Conservation (phyloP, 2,113 vertebrate genomes). For the Dinomys branickii region DNA sequence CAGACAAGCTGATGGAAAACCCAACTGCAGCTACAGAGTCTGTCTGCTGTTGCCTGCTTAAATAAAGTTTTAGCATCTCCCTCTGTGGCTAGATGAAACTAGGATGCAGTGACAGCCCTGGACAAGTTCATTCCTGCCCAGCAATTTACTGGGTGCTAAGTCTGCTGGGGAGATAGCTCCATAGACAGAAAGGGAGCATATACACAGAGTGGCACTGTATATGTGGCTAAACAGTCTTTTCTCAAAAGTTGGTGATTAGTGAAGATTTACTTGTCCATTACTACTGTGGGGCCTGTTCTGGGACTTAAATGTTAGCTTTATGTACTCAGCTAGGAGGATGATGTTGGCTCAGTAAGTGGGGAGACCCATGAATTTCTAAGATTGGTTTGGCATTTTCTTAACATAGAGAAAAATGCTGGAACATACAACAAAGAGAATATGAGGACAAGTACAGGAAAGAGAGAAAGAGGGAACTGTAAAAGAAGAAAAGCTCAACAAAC, state of each 20-base stretch:
- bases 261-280: conserved; percentile 22
- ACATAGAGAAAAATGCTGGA: conserved; percentile 74
- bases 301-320: conserved; percentile 82
- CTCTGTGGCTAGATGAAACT: background rate
- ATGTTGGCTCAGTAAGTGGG: conserved; percentile 58
- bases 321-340: conserved; percentile 56
- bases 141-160: background rate
- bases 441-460: background rate
- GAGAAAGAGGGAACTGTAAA: background rate
- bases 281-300: conserved; percentile 50
- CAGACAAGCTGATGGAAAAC: background rate
- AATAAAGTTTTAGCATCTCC: conserved; percentile 44
- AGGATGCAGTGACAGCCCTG: background rate
- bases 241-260: conserved; percentile 59
- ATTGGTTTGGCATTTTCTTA: conserved; percentile 84
- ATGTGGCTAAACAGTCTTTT: background rate
- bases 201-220: background rate
- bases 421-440: background rate
- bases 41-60: background rate
- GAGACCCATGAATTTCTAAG: conserved; percentile 70
- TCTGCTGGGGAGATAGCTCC: background rate
- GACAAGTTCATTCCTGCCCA: conserved; percentile 13
- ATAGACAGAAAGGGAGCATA: background rate
- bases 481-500: background rate
- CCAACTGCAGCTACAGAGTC: background rate